Percentiles rank a stretch among this genome's conserved stretches.
Conservation (phyloP, 2,888 invertebrate genomes). For the Trypoxylon attenuatum region DNA sequence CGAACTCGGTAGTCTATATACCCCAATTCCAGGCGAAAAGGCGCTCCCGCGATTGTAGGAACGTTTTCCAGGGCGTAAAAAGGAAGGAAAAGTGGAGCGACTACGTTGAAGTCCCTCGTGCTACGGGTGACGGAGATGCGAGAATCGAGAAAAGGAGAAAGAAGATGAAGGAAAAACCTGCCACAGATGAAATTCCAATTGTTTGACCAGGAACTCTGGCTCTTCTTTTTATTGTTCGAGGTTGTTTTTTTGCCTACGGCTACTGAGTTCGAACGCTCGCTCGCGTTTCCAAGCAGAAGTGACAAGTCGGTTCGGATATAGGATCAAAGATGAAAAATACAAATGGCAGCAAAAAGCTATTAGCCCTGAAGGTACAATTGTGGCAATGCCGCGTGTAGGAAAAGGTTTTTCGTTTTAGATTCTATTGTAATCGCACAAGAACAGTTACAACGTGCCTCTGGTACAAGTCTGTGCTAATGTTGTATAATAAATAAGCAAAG, state of each 20-base stretch:
- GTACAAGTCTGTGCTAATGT: too few species aligned
- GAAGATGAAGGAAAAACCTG: constrained; percentile 8
- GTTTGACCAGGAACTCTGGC: neutral
- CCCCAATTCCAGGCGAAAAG: constrained; percentile 6
- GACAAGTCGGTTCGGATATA: too few species aligned
- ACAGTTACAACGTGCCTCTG: too few species aligned
- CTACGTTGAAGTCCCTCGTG: too few species aligned
- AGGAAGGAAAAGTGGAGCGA: neutral
- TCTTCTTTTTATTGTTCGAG: constrained; percentile 15
- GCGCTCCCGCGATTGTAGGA: neutral
- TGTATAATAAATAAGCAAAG: too few species aligned
- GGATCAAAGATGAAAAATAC: too few species aligned
- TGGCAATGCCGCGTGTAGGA: too few species aligned
- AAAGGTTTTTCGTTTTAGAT: too few species aligned
- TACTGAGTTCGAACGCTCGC: neutral
- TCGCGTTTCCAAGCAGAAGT: neutral
- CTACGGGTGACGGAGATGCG: neutral
- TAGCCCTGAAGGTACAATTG: too few species aligned
- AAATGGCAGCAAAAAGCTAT: too few species aligned
- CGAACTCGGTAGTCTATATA: neutral
- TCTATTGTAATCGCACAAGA: too few species aligned
- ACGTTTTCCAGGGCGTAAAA: neutral
- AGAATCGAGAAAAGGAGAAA: neutral
- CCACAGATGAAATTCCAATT: constrained; percentile 9
- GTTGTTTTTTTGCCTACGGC: constrained; percentile 19